Base-by-base conservation (phyloP, 2,113 vertebrate species). In the Xyrauchen texanus region DNA sequence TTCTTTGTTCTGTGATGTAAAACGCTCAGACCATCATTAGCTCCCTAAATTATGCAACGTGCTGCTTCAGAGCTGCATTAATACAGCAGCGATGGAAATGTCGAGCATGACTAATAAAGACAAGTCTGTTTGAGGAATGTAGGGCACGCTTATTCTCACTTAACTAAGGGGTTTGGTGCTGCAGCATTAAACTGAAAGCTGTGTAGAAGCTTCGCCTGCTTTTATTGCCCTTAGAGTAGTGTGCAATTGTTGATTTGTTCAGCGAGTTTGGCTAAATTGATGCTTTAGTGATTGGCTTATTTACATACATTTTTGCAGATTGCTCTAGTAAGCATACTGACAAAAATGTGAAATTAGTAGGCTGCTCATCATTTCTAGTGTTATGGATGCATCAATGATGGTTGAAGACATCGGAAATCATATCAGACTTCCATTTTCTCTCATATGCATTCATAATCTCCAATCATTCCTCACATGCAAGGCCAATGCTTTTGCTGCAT, bases 141-240 rank as follows among this genome's bases (percentile, higher is more conserved):
- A 75, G 16, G 13, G 21, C 61, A 76, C 53, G 42, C 45, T 73
- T 11, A 67, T 75, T 34, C 21, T 34, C 21, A 3, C 21, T 34
- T 34, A 34, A 34, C 21, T 34, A 34, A 83, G 73, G 84, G 80
- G 68, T 84, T 84, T 82, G 78, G 79, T 82, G 82, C 42, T 63
- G 65, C 78, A 80, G 87, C 73, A 83, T 85, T 12, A 78, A 42
- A 53, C 61, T 60, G 72, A 66, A 51, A 62, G 78, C 55, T 67
- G 45, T 72, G 68, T 12, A 10, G 51, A 9, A 34, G 21, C 21
- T 34, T 34, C 21, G 21, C 47, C 47, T 49, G 63, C 64, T 77
- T 42, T 64, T 67, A 62, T 34, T 80, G 84, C 77, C 67, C 68
- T 60, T 57, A 82, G 65, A 69, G 15, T 71, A 61, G 16, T 58